Evolutionary conservation across 2,113 vertebrate species (phyloP), one percentile per base, ranked within the genome.

Genomic region (Protobothrops mucrosquamatus): DNA sequence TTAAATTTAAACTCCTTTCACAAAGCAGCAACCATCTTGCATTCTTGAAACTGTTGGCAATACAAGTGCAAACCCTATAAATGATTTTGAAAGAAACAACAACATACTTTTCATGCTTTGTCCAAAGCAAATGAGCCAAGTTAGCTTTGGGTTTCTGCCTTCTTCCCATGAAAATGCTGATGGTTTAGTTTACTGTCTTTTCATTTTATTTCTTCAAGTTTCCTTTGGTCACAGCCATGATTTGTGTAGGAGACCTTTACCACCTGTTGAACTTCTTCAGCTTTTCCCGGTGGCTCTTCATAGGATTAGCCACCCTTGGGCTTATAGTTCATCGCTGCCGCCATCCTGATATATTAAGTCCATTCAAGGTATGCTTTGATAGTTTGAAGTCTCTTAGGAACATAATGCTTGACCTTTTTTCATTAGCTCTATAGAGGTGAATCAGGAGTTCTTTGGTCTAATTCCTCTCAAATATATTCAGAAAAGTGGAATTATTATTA

Each of bases 271-370:
- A 98, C 97, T 99, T 99, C 89, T 98, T 98, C 95, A 99, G 98
- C 90, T 99, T 99, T 92, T 97, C 98, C 39, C 98, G 98, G 93
- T 99, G 98, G 98, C 96, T 99, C 92, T 99, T 99, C 97, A 98
- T 98, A 93, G 98, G 98, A 55, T 56, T 99, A 91, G 97, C 98
- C 54, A 99, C 98, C 29, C 91, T 98, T 0, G 98, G 98, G 46
- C 97, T 99, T 95, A 97, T 99, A 3, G 93, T 99, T 94, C 98
- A 99, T 89, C 98, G 98, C 1, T 97, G 96, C 57, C 98, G 98
- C n/a, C 98, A 98, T 93, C 99, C 99, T 0, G 97, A 98, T 85
- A 96, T 98, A 91, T 97, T 94, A 3, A 98, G 98, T 90, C 98
- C 98, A 0, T 99, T 99, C 96, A 97, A 98, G 98, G 98, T 98